Evolutionary conservation across 2,113 vertebrate species (phyloP), one percentile per base, ranked within the genome.

Genomic region (Gavia stellata): DNA sequence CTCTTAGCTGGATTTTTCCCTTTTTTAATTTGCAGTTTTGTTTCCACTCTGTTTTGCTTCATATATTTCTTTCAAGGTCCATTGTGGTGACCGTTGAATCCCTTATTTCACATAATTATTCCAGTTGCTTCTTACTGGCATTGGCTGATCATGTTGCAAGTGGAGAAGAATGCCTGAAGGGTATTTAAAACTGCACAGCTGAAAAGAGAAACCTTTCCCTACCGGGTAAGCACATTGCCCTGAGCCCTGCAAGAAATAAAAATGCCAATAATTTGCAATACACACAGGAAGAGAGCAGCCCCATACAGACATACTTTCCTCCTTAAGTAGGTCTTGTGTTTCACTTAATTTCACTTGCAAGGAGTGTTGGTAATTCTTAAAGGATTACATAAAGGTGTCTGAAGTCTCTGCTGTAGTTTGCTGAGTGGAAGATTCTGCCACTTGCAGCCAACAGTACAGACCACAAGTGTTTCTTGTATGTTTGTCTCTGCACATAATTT

Each of bases 201-300:
- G n/a, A 14, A 53, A 58, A 58, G 34, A 66, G 33, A 42, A 67
- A 7, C 28, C 12, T 45, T 62, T 38, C 45, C 55, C 3, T 9
- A 1, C 31, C 40, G 75, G 26, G 14, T 20, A 12, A 29, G 17
- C 1, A 1, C 2, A 2, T 20, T 3, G 10, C 25, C 63, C 38
- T n/a, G 47, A 38, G 61, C 33, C 50, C 70, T 36, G 53, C 38
- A 16, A 53, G 66, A 29, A 49, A 12, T 6, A 24, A 7, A 36
- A 17, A 5, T 31, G 67, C 38, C 52, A 5, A 1, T 53, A 50
- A 19, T 17, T 45, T 66, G 6, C 36, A 34, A 3, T 3, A 12
- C 18, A 4, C 4, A 0, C 18, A 23, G 53, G 80, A 61, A 18
- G 61, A 50, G 71, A 74, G 59, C 92, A 72, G 63, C 49, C 80